A percentile compares a stretch with the other conserved stretches of the same genome.
Conservation (phyloP, 1,140 invertebrate genomes). For the Halesus radiatus region DNA sequence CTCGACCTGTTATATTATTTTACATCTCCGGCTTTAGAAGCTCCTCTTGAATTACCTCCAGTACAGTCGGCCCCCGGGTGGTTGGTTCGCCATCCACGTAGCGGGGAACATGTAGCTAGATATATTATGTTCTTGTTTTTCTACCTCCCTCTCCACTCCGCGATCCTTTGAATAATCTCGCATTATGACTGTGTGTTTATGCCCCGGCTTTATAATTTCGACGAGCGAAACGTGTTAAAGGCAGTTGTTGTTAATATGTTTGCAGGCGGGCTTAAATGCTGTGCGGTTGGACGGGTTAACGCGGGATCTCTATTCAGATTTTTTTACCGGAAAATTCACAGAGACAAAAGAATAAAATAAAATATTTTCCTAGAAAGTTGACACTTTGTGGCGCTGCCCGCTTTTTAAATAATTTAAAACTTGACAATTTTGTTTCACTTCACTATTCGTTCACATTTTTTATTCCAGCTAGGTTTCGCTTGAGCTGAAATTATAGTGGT, state of each 20-base stretch:
- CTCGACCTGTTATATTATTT: background rate
- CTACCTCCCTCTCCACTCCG: conserved; percentile 22
- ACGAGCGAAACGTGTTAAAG: conserved; percentile 52
- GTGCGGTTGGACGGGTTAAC: conserved; percentile 32
- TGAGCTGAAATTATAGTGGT: no score
- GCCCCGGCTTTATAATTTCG: conserved; percentile 53
- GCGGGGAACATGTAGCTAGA: background rate
- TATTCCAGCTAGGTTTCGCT: no score
- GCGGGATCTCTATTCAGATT: conserved; percentile 15
- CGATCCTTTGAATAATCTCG: conserved; percentile 43
- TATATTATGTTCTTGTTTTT: conserved; percentile 2
- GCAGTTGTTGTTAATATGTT: conserved; percentile 56
- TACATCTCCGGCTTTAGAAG: conserved; percentile 16
- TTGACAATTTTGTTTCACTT: background rate
- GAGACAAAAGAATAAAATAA: background rate
- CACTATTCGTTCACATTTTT: background rate
- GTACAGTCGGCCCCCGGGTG: conserved; percentile 2
- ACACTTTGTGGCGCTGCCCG: no score
- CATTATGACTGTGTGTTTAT: conserved; percentile 38
- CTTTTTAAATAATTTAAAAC: background rate
- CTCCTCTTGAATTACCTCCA: conserved; percentile 18
- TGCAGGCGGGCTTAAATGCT: conserved; percentile 46
- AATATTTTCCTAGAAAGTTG: background rate
- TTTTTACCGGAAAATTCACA: conserved; percentile 11
- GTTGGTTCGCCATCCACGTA: background rate